Base-by-base conservation (phyloP, 53 echinoderm and acorn worm genomes). In the Hippasteria phrygiana region DNA sequence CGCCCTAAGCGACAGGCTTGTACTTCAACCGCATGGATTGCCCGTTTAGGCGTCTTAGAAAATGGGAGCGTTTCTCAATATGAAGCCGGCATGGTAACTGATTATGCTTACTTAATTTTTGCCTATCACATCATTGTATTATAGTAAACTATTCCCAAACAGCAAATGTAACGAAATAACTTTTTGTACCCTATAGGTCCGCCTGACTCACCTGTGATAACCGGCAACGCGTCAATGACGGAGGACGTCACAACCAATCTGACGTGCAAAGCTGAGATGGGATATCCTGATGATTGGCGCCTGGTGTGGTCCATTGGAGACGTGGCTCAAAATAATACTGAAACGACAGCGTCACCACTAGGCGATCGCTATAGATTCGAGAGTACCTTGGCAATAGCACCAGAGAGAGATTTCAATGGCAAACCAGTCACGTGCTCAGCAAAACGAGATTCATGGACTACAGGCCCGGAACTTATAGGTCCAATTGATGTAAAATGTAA, bases 181-280 rank as follows among this genome's bases (percentile, higher is more conserved):
- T 56, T 56, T 56, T 18, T 56, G 10, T 56, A 18, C 56, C 22
- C 33, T 73, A 2, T 43, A 74, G 74, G 74, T 43, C 48, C 74
- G 13, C 74, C 74, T 27, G 74, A 74, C 46, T 34, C 74, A 34
- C 74, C 74, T 1, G 22, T n/a, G 1, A 74, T 74, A 74, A 43
- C 74, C 46, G 74, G 74, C 45, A 74, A 43, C 27, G 45, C 45
- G 45, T 24, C 27, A n/a, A 43, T 74, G 74, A 43, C 24, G 1
- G 74, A 74, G 27, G 43, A 29, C n/a, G 24, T 43, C 32, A 22
- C 16, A 4, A 45, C 45, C 11, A 27, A 7, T 20, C 74, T 74
- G 45, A 74, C 26, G 11, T 74, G 74, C 43, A 24, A 5, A 42
- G 74, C 74, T 24, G 74, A 74, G n/a, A 46, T 45, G 45, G 74